These are phyloP conservation scores for Tetheella fluctuosa DNA, from an alignment of 2,888 invertebrate genomes.

Conservation along the genomic window DNA sequence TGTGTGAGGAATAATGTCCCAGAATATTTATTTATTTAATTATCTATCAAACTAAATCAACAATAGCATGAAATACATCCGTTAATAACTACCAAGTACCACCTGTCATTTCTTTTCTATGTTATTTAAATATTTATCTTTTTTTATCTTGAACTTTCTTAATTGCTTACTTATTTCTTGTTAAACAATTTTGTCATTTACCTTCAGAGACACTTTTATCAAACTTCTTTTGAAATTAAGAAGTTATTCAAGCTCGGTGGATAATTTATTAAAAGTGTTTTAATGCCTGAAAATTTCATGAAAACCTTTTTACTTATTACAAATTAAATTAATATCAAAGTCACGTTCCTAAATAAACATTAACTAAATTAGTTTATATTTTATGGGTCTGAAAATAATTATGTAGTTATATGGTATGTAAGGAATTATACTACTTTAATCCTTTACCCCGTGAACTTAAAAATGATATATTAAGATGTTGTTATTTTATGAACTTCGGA, in stretches of 20 bases:
- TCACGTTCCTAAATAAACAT: constrained; percentile 9
- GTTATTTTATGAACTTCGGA: too few relatives aligned
- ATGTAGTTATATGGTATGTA: background rate
- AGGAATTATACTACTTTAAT: background rate
- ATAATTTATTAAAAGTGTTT: constrained; percentile 9
- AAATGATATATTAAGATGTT: too few relatives aligned
- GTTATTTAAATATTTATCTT: background rate
- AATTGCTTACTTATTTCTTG: background rate
- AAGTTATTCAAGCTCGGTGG: background rate
- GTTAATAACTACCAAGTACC: too few relatives aligned
- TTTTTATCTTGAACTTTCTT: background rate
- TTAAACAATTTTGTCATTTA: constrained; percentile 3
- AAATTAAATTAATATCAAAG: constrained; percentile 3
- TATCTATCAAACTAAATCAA: too few relatives aligned
- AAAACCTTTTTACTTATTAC: constrained; percentile 8
- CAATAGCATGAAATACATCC: too few relatives aligned
- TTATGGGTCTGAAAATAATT: background rate
- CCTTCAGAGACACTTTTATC: background rate
- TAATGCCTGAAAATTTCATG: background rate
- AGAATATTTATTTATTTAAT: too few relatives aligned
- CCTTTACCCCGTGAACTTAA: too few relatives aligned
- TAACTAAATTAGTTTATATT: background rate
- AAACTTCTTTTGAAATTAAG: constrained; percentile 5
- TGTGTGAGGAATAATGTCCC: too few relatives aligned
- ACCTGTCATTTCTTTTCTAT: background rate